Percentiles rank a stretch among this genome's conserved stretches.
These are phyloP conservation scores for Tetanocera ferruginea DNA, from an alignment of 2,888 invertebrate species.

Conservation along the genomic window DNA sequence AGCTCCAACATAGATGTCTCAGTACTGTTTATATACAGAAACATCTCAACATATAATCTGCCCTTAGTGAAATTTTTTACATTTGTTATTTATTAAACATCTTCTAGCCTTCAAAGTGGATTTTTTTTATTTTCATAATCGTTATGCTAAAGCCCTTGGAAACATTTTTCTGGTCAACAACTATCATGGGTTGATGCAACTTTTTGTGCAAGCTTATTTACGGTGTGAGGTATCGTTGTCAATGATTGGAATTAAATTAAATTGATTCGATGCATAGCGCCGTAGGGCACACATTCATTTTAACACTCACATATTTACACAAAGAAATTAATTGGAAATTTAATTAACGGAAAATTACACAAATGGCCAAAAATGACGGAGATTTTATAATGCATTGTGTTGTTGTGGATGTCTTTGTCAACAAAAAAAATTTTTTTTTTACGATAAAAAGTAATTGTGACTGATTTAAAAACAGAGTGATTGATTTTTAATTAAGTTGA, in stretches of 20 bases:
- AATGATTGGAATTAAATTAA: constrained; percentile 25
- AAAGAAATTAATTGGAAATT: constrained; percentile 64
- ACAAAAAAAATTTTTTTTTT: background rate
- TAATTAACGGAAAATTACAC: constrained; percentile 62
- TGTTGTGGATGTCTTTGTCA: background rate
- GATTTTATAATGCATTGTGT: constrained; percentile 4
- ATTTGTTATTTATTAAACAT: no score
- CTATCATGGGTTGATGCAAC: no score
- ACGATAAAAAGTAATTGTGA: constrained; percentile 54
- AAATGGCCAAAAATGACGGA: constrained; percentile 38
- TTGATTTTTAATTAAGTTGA: constrained; percentile 59
- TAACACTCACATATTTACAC: constrained; percentile 40
- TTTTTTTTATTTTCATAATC: no score
- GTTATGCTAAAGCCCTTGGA: no score
- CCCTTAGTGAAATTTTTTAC: no score
- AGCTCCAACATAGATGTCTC: no score
- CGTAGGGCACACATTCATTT: background rate
- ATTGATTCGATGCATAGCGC: constrained; percentile 9
- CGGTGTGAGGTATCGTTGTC: constrained; percentile 10
- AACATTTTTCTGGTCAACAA: no score
- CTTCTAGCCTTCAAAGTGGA: no score
- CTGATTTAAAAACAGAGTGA: constrained; percentile 56
- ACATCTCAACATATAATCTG: no score
- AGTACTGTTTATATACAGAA: no score
- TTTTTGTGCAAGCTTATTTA: constrained; percentile 14